These are phyloP conservation scores for Pelobates cultripes DNA, from an alignment of 2,797 vertebrate genomes.

Conservation along the genomic window DNA sequence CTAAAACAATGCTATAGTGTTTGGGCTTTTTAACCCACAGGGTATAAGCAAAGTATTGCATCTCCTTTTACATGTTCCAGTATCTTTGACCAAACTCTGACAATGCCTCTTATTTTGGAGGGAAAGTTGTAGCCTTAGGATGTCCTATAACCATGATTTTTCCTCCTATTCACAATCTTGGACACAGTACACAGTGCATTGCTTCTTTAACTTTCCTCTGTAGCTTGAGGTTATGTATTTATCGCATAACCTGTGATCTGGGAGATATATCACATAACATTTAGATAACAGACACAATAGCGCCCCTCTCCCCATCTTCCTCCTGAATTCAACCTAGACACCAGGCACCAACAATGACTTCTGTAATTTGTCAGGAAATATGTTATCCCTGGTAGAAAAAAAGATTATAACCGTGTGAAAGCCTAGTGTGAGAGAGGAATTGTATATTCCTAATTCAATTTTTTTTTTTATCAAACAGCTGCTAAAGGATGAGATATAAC, in stretches of 20 bases:
- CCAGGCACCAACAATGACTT: conserved; percentile 33
- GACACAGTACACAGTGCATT: neutral
- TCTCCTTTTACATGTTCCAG: neutral
- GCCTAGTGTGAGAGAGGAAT: too few relatives aligned
- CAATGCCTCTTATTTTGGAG: too few relatives aligned
- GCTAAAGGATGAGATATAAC: too few relatives aligned
- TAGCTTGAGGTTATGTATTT: conserved; percentile 18
- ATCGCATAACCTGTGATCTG: conserved; percentile 47
- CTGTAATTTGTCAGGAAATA: conserved; percentile 39
- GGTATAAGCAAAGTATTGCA: neutral
- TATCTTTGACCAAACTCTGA: neutral
- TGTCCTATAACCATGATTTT: neutral
- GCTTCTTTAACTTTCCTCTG: neutral
- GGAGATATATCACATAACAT: conserved; percentile 43
- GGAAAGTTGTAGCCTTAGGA: neutral
- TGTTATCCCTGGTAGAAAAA: neutral
- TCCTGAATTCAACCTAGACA: conserved; percentile 1
- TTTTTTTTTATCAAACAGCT: too few relatives aligned
- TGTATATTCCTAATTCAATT: too few relatives aligned
- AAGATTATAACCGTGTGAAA: neutral
- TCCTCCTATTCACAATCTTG: neutral
- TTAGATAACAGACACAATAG: conserved; percentile 17
- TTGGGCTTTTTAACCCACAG: neutral
- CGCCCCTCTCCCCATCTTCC: conserved; percentile 1
- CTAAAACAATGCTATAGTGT: neutral